phyloP scores from a whole-genome alignment of 2,888 invertebrate genomes.

The Habroteleia sp. region DNA sequence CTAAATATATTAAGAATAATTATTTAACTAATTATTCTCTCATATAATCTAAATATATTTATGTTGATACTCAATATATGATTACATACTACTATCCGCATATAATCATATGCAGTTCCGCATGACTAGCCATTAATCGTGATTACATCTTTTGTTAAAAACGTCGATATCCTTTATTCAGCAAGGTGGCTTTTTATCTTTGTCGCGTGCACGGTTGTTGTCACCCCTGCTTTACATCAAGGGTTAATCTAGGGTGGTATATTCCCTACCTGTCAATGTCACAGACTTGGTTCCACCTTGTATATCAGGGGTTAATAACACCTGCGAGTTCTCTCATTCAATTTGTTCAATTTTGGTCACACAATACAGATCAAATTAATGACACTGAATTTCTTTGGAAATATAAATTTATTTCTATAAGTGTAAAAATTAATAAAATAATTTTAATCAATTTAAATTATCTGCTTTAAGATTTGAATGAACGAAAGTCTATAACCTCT shows the following conservation, averaged over 20 bases:
- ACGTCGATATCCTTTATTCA: slow-evolving; percentile 47
- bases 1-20: too few species aligned
- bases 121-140: slow-evolving; percentile 48
- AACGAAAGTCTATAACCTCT: slow-evolving; percentile 23
- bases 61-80: slow-evolving; percentile 11
- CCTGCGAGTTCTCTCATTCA: slow-evolving; percentile 39
- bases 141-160: slow-evolving; percentile 53
- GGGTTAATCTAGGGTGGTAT: slow-evolving; percentile 55
- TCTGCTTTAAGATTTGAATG: too few species aligned
- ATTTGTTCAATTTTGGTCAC: slow-evolving; percentile 24
- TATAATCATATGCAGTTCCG: slow-evolving; percentile 41
- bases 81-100: slow-evolving; percentile 20
- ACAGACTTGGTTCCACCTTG: slow-evolving; percentile 53
- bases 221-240: slow-evolving; percentile 55
- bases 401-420: too few species aligned
- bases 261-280: slow-evolving; percentile 55
- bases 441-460: too few species aligned
- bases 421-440: too few species aligned
- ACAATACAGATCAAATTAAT: too few species aligned
- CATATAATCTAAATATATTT: slow-evolving; percentile 38
- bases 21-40: too few species aligned
- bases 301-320: slow-evolving; percentile 49
- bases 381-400: too few species aligned
- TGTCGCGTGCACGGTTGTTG: slow-evolving; percentile 39
- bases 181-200: slow-evolving; percentile 56